A percentile compares a stretch with the other conserved stretches of the same genome.
These are phyloP conservation scores for Drosophila atroscutellata DNA, from an alignment of 2,888 invertebrate genomes.

Conservation along the genomic window DNA sequence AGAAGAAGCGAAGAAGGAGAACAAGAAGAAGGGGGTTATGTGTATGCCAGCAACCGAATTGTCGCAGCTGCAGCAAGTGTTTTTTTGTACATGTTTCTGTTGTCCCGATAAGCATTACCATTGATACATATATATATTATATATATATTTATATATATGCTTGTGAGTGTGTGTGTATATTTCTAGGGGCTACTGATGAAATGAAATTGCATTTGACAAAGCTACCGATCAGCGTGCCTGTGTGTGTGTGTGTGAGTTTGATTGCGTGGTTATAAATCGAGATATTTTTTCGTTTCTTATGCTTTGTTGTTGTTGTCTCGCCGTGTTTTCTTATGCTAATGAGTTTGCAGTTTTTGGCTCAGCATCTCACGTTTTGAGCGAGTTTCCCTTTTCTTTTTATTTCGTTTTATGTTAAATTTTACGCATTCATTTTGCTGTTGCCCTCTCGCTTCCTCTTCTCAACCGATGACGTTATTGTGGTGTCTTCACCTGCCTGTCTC, in stretches of 20 bases:
- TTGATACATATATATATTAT: constrained; percentile 9
- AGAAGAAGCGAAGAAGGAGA: not conserved
- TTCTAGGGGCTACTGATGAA: constrained; percentile 56
- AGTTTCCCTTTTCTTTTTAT: constrained; percentile 45
- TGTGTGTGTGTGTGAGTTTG: constrained; percentile 19
- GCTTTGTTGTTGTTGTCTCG: constrained; percentile 42
- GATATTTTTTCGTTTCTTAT: constrained; percentile 37
- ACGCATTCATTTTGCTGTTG: constrained; percentile 42
- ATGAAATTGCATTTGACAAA: constrained; percentile 65
- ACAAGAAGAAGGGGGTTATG: constrained; percentile 33
- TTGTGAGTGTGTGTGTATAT: constrained; percentile 16
- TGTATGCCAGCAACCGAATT: constrained; percentile 50
- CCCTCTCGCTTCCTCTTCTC: constrained; percentile 28
- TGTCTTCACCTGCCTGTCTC: constrained; percentile 56
- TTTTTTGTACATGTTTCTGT: constrained; percentile 56
- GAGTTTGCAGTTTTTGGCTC: constrained; percentile 61
- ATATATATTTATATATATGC: constrained; percentile 14
- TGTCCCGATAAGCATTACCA: constrained; percentile 66
- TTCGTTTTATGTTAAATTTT: constrained; percentile 14
- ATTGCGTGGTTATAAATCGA: constrained; percentile 40
- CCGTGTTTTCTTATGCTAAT: constrained; percentile 73
- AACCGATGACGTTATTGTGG: constrained; percentile 63
- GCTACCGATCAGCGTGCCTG: constrained; percentile 34
- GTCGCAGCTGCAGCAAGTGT: constrained; percentile 77
- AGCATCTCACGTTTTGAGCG: constrained; percentile 52